Conservation (phyloP, 2,888 invertebrate genomes). For the Drosophila putrida region DNA sequence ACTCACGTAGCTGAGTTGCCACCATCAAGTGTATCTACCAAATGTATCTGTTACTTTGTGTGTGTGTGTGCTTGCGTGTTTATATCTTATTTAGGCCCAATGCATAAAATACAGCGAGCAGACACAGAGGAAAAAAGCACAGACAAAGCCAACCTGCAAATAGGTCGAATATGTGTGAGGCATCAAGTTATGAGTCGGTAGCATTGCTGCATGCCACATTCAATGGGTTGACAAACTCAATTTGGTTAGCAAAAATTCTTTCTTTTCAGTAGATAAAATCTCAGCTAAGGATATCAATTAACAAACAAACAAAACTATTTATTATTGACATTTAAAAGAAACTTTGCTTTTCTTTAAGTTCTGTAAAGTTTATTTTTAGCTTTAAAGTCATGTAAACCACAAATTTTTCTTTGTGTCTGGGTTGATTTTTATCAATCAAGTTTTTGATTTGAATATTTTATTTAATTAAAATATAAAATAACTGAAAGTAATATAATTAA, state of each 20-base stretch:
- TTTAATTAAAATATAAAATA: no score
- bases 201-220: slow-evolving; percentile 7
- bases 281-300: no score
- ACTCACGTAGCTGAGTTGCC: slow-evolving; percentile 18
- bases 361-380: no score
- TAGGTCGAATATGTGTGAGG: not conserved
- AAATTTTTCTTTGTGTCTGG: no score
- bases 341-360: no score
- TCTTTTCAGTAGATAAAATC: no score
- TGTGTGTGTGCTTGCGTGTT: slow-evolving; percentile 18
- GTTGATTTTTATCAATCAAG: no score
- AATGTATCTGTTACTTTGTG: slow-evolving; percentile 1
- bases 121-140: not conserved
- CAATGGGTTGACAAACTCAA: slow-evolving; percentile 4
- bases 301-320: no score
- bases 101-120: slow-evolving; percentile 17
- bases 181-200: slow-evolving; percentile 1
- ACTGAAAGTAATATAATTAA: no score
- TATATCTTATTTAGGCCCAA: slow-evolving; percentile 51
- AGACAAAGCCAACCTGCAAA: not conserved
- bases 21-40: slow-evolving; percentile 20
- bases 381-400: no score
- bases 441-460: no score
- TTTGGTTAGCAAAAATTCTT: not conserved
- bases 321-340: no score